Evolutionary conservation across 2,113 vertebrate species (phyloP), one percentile per base, ranked within the genome.

Genomic region (Capreolus pygargus): DNA sequence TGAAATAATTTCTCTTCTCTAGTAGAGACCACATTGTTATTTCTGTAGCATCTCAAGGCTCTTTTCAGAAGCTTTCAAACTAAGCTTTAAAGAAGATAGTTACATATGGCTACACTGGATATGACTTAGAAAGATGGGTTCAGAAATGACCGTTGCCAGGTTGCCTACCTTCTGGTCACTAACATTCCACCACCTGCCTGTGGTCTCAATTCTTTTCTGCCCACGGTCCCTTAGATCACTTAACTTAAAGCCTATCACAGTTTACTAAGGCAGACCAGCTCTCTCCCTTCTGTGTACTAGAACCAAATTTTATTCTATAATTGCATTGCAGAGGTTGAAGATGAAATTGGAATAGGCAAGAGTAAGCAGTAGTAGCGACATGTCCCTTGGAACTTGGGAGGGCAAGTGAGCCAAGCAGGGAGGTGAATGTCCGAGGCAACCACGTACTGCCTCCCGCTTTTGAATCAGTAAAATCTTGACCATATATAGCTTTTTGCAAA

Each of bases 1-100:
- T 39, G 54, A 96, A 97, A 36, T 21, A 39, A 57, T 87, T 94
- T 95, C 84, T 95, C 64, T 64, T 94, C 33, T 57, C 30, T 12
- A 12, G 67, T 13, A 58, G 7, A 81, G n/a, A 64, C 21, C 27
- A 79, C 43, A 25, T 21, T 67, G 30, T 88, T 87, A 60, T 61
- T 91, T 87, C 23, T 52, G 4, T 82, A 78, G 16, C 47, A 89
- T 76, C 33, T 84, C 57, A 70, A 47, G 58, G 6, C 4, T 81
- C 6, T 91, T 61, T 89, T 52, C 10, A 39, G 3, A 79, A 84
- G 12, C 36, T 57, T 82, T 86, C 27, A 30, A 78, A 94, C 47
- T 70, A 79, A 81, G 54, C 19, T 0, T 55, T 84, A 64, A 94
- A 95, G 12, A 74, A 92, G 43, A 36, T 45, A 25, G 54, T 74